Conservation (phyloP, 1,140 invertebrate species). For the Drosophila kikkawai region DNA sequence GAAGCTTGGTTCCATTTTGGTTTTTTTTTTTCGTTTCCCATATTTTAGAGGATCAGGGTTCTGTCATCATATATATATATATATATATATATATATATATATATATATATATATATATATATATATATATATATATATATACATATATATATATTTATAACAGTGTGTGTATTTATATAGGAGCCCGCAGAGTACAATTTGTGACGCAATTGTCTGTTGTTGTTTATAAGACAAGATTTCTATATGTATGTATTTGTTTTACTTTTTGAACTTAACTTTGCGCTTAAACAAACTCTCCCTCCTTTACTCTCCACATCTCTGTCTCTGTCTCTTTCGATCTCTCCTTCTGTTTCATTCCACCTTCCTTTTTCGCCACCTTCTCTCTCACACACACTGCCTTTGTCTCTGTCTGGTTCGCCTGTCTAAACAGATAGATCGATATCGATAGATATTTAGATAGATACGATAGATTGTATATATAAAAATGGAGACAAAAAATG, state of each 20-base stretch:
- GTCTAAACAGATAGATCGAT: slow-evolving; percentile 41
- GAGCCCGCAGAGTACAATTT: slow-evolving; percentile 44
- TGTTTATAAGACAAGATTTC: slow-evolving; percentile 32
- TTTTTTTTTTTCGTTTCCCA: slow-evolving; percentile 2
- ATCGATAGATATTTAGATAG: slow-evolving; percentile 51
- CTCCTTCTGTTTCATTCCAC: not conserved
- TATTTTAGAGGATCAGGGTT: slow-evolving; percentile 10
- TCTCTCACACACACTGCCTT: not conserved
- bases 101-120: no score
- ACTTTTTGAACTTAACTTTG: slow-evolving; percentile 64
- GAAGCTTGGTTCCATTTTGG: slow-evolving; percentile 25
- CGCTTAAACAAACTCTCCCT: slow-evolving; percentile 57
- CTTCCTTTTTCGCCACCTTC: not conserved
- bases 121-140: not conserved
- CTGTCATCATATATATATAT: not conserved
- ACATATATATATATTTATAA: not conserved
- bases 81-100: no score
- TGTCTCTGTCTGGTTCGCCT: slow-evolving; percentile 31
- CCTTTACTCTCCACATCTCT: slow-evolving; percentile 4
- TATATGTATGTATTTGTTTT: slow-evolving; percentile 50
- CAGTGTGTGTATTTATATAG: slow-evolving; percentile 5
- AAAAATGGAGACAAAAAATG: no score
- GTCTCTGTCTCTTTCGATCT: slow-evolving; percentile 10
- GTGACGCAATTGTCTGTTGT: slow-evolving; percentile 28
- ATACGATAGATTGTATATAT: slow-evolving; percentile 48